phyloP scores from a whole-genome alignment of 1,140 invertebrate genomes.

The Arctopsyche grandis region DNA sequence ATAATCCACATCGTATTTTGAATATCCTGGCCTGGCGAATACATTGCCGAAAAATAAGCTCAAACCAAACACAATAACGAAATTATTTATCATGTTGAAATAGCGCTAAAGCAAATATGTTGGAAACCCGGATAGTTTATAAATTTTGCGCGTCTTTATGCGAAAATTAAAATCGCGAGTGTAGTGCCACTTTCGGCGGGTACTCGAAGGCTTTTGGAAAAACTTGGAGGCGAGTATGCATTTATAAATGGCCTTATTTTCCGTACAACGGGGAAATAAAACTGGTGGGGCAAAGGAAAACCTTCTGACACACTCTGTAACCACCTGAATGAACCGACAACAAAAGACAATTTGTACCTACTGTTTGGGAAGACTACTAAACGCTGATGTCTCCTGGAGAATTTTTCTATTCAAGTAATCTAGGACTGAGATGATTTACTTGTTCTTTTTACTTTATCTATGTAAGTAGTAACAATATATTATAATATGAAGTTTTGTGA shows the following conservation, averaged over 20 bases:
- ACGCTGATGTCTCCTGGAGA: not conserved
- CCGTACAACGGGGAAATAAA: not conserved
- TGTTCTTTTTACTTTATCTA: too few species aligned
- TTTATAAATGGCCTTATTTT: slow-evolving; percentile 45
- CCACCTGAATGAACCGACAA: not conserved
- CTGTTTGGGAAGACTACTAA: not conserved
- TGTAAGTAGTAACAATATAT: too few species aligned
- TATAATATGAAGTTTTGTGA: too few species aligned
- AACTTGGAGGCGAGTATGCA: not conserved
- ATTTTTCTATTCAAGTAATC: too few species aligned
- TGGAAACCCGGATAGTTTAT: too few species aligned
- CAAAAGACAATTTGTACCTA: slow-evolving; percentile 34
- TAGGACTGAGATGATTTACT: too few species aligned
- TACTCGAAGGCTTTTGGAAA: slow-evolving; percentile 7
- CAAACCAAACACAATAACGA: not conserved
- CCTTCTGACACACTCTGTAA: slow-evolving; percentile 18
- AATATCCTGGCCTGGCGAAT: slow-evolving; percentile 25
- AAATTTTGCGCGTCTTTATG: too few species aligned
- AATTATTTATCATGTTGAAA: slow-evolving; percentile 24
- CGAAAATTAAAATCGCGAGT: not conserved
- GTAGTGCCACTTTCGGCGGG: not conserved
- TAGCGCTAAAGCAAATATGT: not conserved
- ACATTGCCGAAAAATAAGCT: not conserved
- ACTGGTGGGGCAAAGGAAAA: slow-evolving; percentile 37
- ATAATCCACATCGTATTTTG: slow-evolving; percentile 38